Percentiles rank a stretch among this genome's conserved stretches.
Evolutionary conservation across 2,888 invertebrate genomes (phyloP).

Genomic region (Leucoma salicis): DNA sequence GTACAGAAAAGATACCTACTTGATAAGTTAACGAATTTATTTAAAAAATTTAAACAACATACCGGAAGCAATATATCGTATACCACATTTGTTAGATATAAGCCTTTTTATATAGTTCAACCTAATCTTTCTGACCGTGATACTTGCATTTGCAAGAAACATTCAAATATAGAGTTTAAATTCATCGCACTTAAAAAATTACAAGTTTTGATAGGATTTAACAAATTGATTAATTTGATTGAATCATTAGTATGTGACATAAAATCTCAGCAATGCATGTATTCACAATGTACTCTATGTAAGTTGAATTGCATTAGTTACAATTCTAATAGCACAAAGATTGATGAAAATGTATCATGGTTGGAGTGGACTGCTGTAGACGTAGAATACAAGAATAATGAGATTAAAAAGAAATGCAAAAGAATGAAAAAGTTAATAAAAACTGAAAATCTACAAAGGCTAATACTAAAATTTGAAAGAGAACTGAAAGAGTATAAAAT

Average conservation of each 20-base stretch:
- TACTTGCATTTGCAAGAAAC: neutral
- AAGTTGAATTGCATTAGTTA: neutral
- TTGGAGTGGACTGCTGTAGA: neutral
- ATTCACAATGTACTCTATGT: neutral
- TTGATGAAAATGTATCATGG: neutral
- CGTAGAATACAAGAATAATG: neutral
- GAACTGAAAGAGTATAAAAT: constrained; percentile 19
- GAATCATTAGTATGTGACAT: neutral
- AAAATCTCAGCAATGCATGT: neutral
- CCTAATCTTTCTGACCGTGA: neutral
- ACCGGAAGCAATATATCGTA: neutral
- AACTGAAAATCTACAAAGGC: neutral
- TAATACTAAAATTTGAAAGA: neutral
- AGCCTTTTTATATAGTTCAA: neutral
- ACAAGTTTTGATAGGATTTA: neutral
- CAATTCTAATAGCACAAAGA: neutral
- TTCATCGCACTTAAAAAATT: neutral
- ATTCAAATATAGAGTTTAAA: neutral
- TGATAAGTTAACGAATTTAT: neutral
- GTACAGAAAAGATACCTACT: neutral
- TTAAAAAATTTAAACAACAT: neutral
- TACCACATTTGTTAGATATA: neutral
- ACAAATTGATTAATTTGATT: neutral
- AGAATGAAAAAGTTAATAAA: neutral
- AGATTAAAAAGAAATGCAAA: neutral